Percentiles rank a stretch among this genome's conserved stretches.
Conservation (phyloP, 2,888 invertebrate genomes). For the Nipponacmea schrenckii region DNA sequence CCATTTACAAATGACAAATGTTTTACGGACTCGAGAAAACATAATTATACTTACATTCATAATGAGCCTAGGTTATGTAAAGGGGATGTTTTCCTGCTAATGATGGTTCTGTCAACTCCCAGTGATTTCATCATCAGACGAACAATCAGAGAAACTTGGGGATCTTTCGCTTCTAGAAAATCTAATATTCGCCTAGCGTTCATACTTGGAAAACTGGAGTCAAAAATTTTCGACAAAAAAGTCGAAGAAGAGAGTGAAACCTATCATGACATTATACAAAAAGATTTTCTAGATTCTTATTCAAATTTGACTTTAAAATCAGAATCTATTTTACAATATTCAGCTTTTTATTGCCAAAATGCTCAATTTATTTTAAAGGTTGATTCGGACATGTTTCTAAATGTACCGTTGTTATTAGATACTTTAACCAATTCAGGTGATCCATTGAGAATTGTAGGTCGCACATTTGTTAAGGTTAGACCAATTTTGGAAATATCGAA, state of each 20-base stretch:
- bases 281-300: conserved; percentile 27
- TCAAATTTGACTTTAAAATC: background rate
- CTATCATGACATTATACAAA: conserved; percentile 26
- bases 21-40: too few species aligned
- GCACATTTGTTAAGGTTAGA: conserved; percentile 65
- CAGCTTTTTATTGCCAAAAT: too few species aligned
- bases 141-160: conserved; percentile 30
- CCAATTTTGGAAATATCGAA: conserved; percentile 66
- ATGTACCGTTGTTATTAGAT: too few species aligned
- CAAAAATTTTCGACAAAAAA: conserved; percentile 14
- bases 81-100: conserved; percentile 16
- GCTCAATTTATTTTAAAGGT: too few species aligned
- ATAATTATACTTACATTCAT: too few species aligned
- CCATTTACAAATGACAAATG: too few species aligned
- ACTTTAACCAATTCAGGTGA: too few species aligned
- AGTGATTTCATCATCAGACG: conserved; percentile 20
- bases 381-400: too few species aligned
- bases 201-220: conserved; percentile 15
- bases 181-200: conserved; percentile 21
- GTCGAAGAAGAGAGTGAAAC: conserved; percentile 20
- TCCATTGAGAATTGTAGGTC: conserved; percentile 53
- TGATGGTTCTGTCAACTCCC: conserved; percentile 22
- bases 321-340: too few species aligned
- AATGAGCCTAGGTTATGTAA: background rate
- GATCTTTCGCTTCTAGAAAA: conserved; percentile 16